Conservation (phyloP, 2,888 invertebrate genomes). For the Eilema griseolum region DNA sequence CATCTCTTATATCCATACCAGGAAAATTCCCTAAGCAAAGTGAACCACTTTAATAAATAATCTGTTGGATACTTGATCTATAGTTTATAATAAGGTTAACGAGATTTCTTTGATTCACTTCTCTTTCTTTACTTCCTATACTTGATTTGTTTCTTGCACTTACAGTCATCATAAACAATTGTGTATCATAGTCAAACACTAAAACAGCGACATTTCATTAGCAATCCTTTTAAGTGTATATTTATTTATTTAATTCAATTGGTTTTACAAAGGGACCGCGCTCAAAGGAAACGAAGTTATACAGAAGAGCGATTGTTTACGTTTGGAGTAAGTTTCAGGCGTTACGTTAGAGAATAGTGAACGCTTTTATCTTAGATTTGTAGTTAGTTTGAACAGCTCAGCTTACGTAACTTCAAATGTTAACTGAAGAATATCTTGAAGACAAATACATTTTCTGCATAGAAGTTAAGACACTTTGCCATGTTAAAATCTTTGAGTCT, state of each 20-base stretch:
- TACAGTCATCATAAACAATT: neutral
- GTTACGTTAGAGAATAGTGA: neutral
- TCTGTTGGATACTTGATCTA: neutral
- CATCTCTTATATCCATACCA: no score
- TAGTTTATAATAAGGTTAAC: neutral
- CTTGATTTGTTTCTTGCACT: neutral
- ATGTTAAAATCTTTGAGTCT: neutral
- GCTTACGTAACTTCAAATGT: neutral
- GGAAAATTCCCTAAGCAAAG: no score
- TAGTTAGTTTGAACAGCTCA: neutral
- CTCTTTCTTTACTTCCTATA: neutral
- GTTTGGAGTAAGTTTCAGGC: constrained; percentile 36
- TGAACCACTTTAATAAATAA: no score
- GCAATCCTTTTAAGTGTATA: constrained; percentile 53
- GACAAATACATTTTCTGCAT: neutral
- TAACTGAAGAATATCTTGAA: neutral
- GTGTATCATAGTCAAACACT: neutral
- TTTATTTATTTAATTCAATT: constrained; percentile 71
- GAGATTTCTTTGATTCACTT: no score
- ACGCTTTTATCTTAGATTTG: neutral
- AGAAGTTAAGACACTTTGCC: neutral
- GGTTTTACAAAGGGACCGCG: constrained; percentile 60
- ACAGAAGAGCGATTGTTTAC: constrained; percentile 55
- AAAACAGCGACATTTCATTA: constrained; percentile 51
- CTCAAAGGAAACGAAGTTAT: constrained; percentile 64